These are phyloP conservation scores for Nothura maculosa DNA, from an alignment of 2,797 vertebrate genomes.

Conservation along the genomic window DNA sequence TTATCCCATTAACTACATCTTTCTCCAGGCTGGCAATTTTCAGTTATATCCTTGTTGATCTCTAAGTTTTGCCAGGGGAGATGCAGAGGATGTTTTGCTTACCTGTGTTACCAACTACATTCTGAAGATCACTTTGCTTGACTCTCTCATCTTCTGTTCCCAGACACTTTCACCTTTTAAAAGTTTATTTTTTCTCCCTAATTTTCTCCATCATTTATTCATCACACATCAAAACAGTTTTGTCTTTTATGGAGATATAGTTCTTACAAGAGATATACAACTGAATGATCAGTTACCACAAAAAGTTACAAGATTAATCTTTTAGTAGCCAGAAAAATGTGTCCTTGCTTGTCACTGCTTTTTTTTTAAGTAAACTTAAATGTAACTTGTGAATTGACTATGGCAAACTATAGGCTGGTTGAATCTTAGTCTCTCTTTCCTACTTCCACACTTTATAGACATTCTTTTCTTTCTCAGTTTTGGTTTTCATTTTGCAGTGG, in stretches of 20 bases:
- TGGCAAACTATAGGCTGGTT: not conserved
- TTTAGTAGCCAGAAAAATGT: not conserved
- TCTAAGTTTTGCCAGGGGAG: not conserved
- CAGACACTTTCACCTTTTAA: not conserved
- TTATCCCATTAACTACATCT: not conserved
- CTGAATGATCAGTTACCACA: not conserved
- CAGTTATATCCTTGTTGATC: constrained; percentile 18
- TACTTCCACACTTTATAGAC: not conserved
- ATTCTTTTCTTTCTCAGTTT: not conserved
- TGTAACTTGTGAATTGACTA: not conserved
- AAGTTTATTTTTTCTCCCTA: not conserved
- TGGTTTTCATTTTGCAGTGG: not conserved
- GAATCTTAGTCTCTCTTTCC: not conserved
- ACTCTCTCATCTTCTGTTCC: not conserved
- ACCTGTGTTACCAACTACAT: not conserved
- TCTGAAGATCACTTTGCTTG: not conserved
- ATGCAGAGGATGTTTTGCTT: not conserved
- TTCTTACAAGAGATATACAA: not conserved
- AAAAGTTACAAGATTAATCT: not conserved
- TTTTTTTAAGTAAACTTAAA: not conserved
- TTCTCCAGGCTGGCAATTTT: constrained; percentile 28
- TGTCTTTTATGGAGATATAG: not conserved
- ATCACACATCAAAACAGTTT: not conserved
- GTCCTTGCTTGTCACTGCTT: not conserved
- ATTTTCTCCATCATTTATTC: not conserved